Evolutionary conservation across 2,797 vertebrate genomes (phyloP), one percentile per base, ranked within the genome.

Genomic region (Coccyzus lansbergi): DNA sequence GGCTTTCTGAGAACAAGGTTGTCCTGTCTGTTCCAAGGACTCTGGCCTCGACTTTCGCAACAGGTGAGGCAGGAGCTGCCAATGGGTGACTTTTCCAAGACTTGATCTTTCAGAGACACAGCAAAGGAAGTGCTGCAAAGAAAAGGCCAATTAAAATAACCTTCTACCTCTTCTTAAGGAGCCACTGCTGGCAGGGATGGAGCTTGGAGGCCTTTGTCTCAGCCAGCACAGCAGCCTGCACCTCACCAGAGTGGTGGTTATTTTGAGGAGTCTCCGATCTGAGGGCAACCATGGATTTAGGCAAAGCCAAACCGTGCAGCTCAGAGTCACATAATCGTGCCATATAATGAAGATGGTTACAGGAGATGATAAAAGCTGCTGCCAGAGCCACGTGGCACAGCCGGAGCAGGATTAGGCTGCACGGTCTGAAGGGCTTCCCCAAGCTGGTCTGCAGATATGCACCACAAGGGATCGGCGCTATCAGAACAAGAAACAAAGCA

Each of bases 141-240:
- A 71, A 94, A 90, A 91, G 91, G 29, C 24, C 76, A 89, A 52
- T 59, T 81, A 81, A 90, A 94, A 26, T 48, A 12, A 80, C 48
- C 21, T 85, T n/a, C 14, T 15, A 60, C 70, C 71, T 80, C 69
- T 83, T 75, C 60, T 42, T n/a, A 56, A 75, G 69, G 69, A 44
- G 24, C 71, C 25, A 17, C 26, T 15, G 38, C 83, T 65, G 38
- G 69, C 65, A 83, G 42, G 36, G 62, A 42, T 4, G 9, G 72
- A 86, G 82, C 71, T 64, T 2, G 1, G 74, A 83, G 71, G 79
- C 38, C 59, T 53, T 64, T 38, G 78, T 42, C 55, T 42, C 44
- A 22, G 52, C 21, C 64, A 24, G 36, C 67, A 15, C 52, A 36
- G 81, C 70, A 58, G 53, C 70, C 70, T 18, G 64, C 3, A 10